These are phyloP conservation scores for Goniozus legneri DNA, from an alignment of 1,140 invertebrate genomes.

Conservation along the genomic window DNA sequence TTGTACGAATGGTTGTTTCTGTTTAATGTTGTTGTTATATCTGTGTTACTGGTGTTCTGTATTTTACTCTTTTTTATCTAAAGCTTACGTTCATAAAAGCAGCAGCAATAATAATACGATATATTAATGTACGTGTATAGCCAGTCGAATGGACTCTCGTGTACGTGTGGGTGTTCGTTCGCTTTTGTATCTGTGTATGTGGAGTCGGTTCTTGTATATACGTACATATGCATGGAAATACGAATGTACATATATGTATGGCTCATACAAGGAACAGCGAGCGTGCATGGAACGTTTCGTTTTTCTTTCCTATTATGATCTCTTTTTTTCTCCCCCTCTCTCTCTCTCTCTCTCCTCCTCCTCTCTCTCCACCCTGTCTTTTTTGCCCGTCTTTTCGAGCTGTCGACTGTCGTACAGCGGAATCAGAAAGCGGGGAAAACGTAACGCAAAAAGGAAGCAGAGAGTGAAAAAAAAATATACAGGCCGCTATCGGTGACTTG, in stretches of 20 bases:
- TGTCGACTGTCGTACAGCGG: not conserved
- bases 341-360: too few relatives aligned
- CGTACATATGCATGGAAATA: slow-evolving; percentile 13
- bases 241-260: slow-evolving; percentile 12
- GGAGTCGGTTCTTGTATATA: slow-evolving; percentile 23
- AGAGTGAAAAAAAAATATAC: too few relatives aligned
- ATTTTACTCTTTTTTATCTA: slow-evolving; percentile 30
- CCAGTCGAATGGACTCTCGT: too few relatives aligned
- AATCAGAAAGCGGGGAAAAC: not conserved
- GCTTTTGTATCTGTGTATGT: slow-evolving; percentile 23
- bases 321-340: too few relatives aligned
- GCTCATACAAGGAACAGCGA: slow-evolving; percentile 44
- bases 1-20: slow-evolving; percentile 14
- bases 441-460: not conserved
- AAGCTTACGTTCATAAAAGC: slow-evolving; percentile 48
- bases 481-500: too few relatives aligned
- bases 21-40: slow-evolving; percentile 17
- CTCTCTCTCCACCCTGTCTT: too few relatives aligned
- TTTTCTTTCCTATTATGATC: slow-evolving; percentile 18
- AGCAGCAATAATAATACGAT: slow-evolving; percentile 39
- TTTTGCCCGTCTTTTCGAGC: not conserved
- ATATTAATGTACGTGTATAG: slow-evolving; percentile 9
- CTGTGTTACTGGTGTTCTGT: not conserved
- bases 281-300: slow-evolving; percentile 42
- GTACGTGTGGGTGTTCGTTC: slow-evolving; percentile 16